Evolutionary conservation across 2,113 vertebrate genomes (phyloP).

Genomic region (Epinephelus fuscoguttatus): DNA sequence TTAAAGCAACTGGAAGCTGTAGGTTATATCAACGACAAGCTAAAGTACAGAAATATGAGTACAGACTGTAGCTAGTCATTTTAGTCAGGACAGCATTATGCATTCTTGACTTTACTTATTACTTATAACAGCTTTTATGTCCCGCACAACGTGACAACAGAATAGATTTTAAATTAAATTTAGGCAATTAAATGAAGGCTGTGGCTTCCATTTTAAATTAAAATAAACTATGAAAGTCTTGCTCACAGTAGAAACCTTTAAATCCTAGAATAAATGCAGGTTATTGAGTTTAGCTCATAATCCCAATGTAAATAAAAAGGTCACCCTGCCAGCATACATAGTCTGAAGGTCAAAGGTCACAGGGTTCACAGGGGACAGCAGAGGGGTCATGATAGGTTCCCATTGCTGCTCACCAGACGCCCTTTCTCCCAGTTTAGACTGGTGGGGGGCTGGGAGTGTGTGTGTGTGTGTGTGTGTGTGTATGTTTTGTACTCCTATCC

Average conservation of each 20-base stretch:
- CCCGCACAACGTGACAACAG: not conserved
- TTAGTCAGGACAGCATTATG: not conserved
- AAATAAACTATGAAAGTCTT: too few relatives aligned
- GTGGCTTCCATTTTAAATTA: not conserved
- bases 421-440: conserved; percentile 13
- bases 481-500: conserved; percentile 24
- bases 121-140: not conserved
- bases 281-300: not conserved
- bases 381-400: not conserved
- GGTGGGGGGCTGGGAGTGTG: not conserved
- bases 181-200: not conserved
- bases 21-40: not conserved
- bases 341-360: conserved; percentile 33
- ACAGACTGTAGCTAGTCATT: not conserved
- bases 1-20: not conserved
- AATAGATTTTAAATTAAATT: not conserved
- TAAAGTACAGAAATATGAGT: not conserved
- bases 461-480: conserved; percentile 13
- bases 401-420: conserved; percentile 20
- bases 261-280: not conserved
- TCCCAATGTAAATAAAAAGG: not conserved
- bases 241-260: not conserved
- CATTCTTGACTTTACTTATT: not conserved
- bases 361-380: conserved; percentile 17
- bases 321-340: not conserved